Conservation (phyloP, 2,888 invertebrate genomes). For the Drosophila pegasa region DNA sequence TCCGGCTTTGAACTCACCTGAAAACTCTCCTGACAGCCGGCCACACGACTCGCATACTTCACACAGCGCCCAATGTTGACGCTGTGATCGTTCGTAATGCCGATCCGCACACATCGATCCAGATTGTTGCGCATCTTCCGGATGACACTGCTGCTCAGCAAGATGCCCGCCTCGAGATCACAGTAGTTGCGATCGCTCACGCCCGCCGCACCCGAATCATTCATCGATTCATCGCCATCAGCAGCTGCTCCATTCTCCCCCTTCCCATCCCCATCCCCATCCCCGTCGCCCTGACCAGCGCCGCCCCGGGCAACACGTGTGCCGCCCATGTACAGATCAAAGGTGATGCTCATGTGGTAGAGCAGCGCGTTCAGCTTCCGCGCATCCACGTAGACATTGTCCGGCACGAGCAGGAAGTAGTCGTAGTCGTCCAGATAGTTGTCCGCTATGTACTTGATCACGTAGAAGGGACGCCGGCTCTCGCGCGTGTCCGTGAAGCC, state of each 20-base stretch:
- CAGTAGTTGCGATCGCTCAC: slow-evolving; percentile 83
- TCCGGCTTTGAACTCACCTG: slow-evolving; percentile 81
- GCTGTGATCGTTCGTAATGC: slow-evolving; percentile 92
- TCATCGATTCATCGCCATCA: slow-evolving; percentile 7
- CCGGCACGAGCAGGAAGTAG: slow-evolving; percentile 95
- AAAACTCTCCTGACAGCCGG: slow-evolving; percentile 84
- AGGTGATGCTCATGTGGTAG: slow-evolving; percentile 92
- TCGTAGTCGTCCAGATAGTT: slow-evolving; percentile 96
- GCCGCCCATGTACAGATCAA: slow-evolving; percentile 95
- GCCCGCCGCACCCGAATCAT: slow-evolving; percentile 42
- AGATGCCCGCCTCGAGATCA: slow-evolving; percentile 91
- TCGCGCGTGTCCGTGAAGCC: slow-evolving; percentile 93
- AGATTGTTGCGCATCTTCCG: slow-evolving; percentile 91
- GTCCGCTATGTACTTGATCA: slow-evolving; percentile 95
- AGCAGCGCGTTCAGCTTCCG: slow-evolving; percentile 90
- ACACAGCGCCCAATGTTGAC: slow-evolving; percentile 95
- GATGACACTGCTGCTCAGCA: slow-evolving; percentile 94
- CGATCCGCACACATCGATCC: slow-evolving; percentile 96
- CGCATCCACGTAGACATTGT: slow-evolving; percentile 93
- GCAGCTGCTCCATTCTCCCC: not conserved
- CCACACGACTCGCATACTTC: slow-evolving; percentile 84
- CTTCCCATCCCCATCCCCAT: not conserved
- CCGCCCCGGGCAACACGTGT: slow-evolving; percentile 77
- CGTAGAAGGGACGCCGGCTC: slow-evolving; percentile 93
- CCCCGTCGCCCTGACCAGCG: slow-evolving; percentile 9